A percentile compares a stretch with the other conserved stretches of the same genome.
These are phyloP conservation scores for Nemapogon koenigi DNA, from an alignment of 2,888 invertebrate genomes.

Conservation along the genomic window DNA sequence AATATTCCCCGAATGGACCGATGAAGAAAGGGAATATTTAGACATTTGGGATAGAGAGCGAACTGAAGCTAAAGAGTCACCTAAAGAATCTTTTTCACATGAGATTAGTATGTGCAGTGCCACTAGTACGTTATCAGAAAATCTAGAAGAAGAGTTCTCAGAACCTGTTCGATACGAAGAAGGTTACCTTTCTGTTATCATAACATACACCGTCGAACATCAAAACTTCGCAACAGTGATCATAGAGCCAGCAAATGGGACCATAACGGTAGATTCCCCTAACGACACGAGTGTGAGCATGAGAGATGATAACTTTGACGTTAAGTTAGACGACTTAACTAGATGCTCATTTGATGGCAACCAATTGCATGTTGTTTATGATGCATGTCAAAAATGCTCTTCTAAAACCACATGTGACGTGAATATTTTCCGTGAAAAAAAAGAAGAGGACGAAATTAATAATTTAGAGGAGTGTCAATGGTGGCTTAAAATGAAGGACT, in stretches of 20 bases:
- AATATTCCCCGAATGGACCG: slow-evolving; percentile 47
- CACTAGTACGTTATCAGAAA: too few species aligned
- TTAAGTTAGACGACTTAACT: slow-evolving; percentile 36
- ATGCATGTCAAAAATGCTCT: slow-evolving; percentile 35
- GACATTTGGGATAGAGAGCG: slow-evolving; percentile 17
- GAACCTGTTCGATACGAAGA: slow-evolving; percentile 20
- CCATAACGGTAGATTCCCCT: slow-evolving; percentile 38
- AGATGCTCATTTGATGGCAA: slow-evolving; percentile 38
- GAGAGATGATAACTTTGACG: slow-evolving; percentile 28
- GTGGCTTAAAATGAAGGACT: slow-evolving; percentile 48
- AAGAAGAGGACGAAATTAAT: slow-evolving; percentile 23
- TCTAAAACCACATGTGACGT: slow-evolving; percentile 35
- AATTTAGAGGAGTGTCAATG: slow-evolving; percentile 16
- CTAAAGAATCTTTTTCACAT: too few species aligned
- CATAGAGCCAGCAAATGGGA: slow-evolving; percentile 36
- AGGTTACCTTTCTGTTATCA: slow-evolving; percentile 41
- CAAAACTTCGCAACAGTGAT: slow-evolving; percentile 57
- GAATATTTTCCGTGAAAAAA: slow-evolving; percentile 26
- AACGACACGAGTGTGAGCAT: slow-evolving; percentile 32
- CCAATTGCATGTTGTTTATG: slow-evolving; percentile 32
- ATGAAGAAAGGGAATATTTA: slow-evolving; percentile 36
- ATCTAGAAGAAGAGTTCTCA: slow-evolving; percentile 23
- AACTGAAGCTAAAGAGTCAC: slow-evolving; percentile 23
- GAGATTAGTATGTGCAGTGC: too few species aligned
- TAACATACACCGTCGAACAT: slow-evolving; percentile 49